A percentile compares a stretch with the other conserved stretches of the same genome.
Evolutionary conservation across 2,888 invertebrate genomes (phyloP).

Genomic region (Conchocele bisecta): DNA sequence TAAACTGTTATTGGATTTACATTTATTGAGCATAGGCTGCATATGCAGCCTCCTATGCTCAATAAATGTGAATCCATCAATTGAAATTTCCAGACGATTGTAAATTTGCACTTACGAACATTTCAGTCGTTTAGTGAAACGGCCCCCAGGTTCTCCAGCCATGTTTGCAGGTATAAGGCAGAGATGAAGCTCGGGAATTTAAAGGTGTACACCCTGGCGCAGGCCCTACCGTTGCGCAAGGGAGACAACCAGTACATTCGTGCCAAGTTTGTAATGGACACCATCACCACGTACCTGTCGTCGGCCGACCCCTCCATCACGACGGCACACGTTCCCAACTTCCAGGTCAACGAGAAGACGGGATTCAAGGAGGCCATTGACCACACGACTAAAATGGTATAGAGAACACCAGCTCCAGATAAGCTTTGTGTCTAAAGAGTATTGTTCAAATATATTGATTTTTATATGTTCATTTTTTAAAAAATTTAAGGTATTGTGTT

Average conservation of each 20-base stretch:
- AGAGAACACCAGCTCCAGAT: conserved; percentile 15
- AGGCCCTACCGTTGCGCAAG: conserved; percentile 64
- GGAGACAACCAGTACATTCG: conserved; percentile 74
- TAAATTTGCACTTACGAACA: too few species aligned
- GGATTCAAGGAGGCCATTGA: conserved; percentile 60
- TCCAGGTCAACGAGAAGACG: conserved; percentile 60
- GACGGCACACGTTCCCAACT: conserved; percentile 72
- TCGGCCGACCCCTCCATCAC: conserved; percentile 76
- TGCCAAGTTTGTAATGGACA: conserved; percentile 77
- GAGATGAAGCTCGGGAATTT: conserved; percentile 65
- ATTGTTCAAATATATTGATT: too few species aligned
- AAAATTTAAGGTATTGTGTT: too few species aligned
- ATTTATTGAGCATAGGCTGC: too few species aligned
- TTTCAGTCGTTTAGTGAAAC: too few species aligned
- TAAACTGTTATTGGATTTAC: too few species aligned
- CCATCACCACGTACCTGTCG: conserved; percentile 75
- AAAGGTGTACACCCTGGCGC: conserved; percentile 69
- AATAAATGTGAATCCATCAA: too few species aligned
- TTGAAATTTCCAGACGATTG: too few species aligned
- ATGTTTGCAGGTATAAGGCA: conserved; percentile 65
- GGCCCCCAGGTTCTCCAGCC: too few species aligned
- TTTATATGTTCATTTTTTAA: too few species aligned
- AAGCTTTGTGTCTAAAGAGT: too few species aligned
- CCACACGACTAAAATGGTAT: conserved; percentile 60
- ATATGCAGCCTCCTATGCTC: too few species aligned